phyloP scores from a whole-genome alignment of 92 coral and sea anemone genomes.

The Pocillopora meandrina region DNA sequence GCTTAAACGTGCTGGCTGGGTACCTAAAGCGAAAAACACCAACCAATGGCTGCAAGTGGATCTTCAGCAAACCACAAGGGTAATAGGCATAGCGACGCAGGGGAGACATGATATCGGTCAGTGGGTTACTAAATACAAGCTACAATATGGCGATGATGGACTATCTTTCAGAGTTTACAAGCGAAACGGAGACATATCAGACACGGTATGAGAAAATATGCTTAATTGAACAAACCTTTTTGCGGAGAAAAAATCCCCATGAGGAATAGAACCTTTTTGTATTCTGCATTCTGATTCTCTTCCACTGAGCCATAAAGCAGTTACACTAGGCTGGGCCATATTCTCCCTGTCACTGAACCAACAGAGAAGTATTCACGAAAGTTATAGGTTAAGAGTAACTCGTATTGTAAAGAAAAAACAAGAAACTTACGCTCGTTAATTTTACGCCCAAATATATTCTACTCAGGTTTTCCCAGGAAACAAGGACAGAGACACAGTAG shows the following conservation, averaged over 20 bases:
- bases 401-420: no score
- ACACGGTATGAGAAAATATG: slow-evolving; percentile 16
- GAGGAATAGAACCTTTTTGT: neutral
- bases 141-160: slow-evolving; percentile 42
- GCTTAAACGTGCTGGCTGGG: slow-evolving; percentile 24
- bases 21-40: neutral
- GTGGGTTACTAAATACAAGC: slow-evolving; percentile 52
- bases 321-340: no score
- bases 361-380: neutral
- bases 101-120: slow-evolving; percentile 29
- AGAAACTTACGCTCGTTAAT: no score
- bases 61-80: slow-evolving; percentile 16
- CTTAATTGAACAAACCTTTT: neutral
- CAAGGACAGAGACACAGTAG: neutral
- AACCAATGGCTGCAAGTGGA: slow-evolving; percentile 57
- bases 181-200: slow-evolving; percentile 17
- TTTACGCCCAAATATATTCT: neutral
- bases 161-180: slow-evolving; percentile 37
- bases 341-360: no score
- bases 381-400: neutral
- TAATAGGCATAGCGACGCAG: slow-evolving; percentile 48
- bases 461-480: slow-evolving; percentile 18
- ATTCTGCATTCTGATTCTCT: no score
- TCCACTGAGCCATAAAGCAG: no score
- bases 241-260: neutral